These are phyloP conservation scores for Macrotis lagotis DNA, from an alignment of 2,113 vertebrate genomes.

Conservation along the genomic window DNA sequence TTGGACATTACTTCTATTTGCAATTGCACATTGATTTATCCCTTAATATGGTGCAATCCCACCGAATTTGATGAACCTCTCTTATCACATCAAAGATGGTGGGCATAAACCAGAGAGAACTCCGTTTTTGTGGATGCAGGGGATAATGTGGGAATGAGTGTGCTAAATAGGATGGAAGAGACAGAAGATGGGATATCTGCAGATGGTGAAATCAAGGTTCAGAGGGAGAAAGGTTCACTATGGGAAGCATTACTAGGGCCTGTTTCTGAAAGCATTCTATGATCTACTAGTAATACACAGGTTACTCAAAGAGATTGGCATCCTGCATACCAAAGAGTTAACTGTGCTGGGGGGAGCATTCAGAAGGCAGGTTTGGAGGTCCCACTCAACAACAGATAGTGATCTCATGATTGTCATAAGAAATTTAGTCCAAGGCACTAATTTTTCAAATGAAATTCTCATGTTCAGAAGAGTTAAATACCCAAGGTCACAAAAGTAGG, in stretches of 20 bases:
- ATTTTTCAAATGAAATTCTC: background rate
- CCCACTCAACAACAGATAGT: background rate
- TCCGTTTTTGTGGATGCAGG: background rate
- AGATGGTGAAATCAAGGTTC: background rate
- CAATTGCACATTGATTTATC: background rate
- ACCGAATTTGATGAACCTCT: background rate
- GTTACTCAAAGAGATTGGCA: background rate
- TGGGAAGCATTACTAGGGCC: background rate
- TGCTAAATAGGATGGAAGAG: background rate
- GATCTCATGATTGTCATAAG: background rate
- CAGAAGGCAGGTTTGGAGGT: background rate
- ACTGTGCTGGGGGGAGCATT: background rate
- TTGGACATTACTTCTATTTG: background rate
- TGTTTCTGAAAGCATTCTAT: background rate
- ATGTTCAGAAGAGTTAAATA: background rate
- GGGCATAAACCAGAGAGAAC: background rate
- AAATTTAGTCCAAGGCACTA: background rate
- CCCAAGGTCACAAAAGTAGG: background rate
- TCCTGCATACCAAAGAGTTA: background rate
- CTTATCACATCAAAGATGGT: background rate
- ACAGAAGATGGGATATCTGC: background rate
- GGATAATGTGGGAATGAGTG: background rate
- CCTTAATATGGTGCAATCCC: background rate
- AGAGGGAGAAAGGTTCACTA: background rate
- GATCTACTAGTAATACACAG: background rate